Conservation (phyloP, 30 jellyfish, hydroid and myxozoan species). For the Turritopsis rubra region DNA sequence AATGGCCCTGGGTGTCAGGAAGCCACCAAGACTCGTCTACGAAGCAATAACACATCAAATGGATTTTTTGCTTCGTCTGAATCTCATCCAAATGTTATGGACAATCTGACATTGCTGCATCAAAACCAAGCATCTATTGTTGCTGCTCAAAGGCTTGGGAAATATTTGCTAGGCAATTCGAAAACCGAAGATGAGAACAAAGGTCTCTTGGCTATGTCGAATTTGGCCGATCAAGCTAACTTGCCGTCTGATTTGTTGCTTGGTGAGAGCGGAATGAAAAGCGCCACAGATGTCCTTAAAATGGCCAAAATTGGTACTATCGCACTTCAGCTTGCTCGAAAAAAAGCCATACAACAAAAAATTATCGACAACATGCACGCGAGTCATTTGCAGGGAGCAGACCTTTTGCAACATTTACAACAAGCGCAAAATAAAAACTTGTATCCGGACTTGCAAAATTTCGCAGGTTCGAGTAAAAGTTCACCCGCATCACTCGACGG, state of each 20-base stretch:
- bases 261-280: background rate
- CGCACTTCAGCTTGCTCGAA: slow-evolving; percentile 17
- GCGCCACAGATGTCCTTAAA: background rate
- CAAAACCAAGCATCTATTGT: slow-evolving; percentile 13
- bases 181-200: slow-evolving; percentile 1
- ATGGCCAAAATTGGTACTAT: slow-evolving; percentile 31
- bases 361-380: background rate
- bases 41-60: background rate
- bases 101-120: background rate
- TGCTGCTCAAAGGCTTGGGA: slow-evolving; percentile 10
- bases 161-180: background rate
- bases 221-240: background rate
- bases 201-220: background rate
- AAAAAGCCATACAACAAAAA: background rate
- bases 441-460: background rate
- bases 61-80: background rate
- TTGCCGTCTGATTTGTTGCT: slow-evolving; percentile 5
- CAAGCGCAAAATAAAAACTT: background rate
- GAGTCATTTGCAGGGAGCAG: slow-evolving; percentile 10
- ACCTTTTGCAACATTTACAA: slow-evolving; percentile 2
- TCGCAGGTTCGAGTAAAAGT: background rate
- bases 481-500: background rate
- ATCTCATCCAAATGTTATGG: background rate
- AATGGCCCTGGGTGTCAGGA: background rate
- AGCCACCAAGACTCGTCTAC: background rate